A percentile compares a stretch with the other conserved stretches of the same genome.
Evolutionary conservation across 2,113 vertebrate genomes (phyloP).

Genomic region (Hemibagrus wyckioides): DNA sequence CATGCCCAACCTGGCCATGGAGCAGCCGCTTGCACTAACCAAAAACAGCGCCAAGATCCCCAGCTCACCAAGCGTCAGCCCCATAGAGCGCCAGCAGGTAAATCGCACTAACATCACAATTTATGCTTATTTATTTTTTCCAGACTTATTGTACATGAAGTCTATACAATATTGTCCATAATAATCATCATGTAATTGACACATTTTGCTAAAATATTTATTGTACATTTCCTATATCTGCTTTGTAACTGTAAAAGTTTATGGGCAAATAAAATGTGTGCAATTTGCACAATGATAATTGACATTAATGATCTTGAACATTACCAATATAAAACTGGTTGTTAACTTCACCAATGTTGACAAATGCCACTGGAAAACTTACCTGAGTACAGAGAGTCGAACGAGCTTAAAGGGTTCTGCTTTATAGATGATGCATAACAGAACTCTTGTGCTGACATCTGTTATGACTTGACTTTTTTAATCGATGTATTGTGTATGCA

Average conservation of each 20-base stretch:
- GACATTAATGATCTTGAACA: not conserved
- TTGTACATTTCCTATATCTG: not conserved
- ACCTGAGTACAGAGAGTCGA: not conserved
- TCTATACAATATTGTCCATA: not conserved
- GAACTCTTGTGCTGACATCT: not conserved
- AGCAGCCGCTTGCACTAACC: conserved; percentile 97
- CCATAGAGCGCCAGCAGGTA: conserved; percentile 95
- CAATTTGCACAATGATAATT: not conserved
- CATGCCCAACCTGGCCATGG: conserved; percentile 87
- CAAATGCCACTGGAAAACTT: not conserved
- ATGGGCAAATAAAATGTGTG: not conserved
- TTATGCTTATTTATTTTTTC: not conserved
- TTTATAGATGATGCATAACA: not conserved
- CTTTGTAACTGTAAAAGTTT: not conserved
- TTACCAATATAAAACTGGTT: not conserved
- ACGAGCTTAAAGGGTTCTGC: not conserved
- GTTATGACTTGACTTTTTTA: not conserved
- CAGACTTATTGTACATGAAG: not conserved
- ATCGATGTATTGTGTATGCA: conserved; percentile 52
- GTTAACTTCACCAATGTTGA: not conserved
- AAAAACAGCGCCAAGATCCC: conserved; percentile 83
- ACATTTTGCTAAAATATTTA: not conserved
- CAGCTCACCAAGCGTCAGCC: conserved; percentile 75
- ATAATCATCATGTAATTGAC: not conserved
- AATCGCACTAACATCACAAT: not conserved